A percentile compares a stretch with the other conserved stretches of the same genome.
Evolutionary conservation across 2,888 invertebrate species (phyloP).

Genomic region (Brenthis ino): DNA sequence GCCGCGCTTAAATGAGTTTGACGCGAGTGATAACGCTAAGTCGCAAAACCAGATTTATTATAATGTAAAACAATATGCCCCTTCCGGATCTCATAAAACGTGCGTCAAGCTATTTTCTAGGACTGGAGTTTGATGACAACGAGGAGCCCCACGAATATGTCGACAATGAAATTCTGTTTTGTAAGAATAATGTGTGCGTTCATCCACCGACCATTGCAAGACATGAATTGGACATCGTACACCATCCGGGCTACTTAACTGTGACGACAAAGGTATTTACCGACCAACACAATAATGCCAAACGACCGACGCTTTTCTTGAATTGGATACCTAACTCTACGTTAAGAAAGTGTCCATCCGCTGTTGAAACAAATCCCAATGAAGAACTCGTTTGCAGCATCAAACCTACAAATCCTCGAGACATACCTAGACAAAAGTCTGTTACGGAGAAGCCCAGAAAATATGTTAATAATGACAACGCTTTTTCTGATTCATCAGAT

Average conservation of each 20-base stretch:
- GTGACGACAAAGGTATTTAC: constrained; percentile 92
- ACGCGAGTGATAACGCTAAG: constrained; percentile 58
- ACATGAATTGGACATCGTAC: constrained; percentile 91
- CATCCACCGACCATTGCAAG: constrained; percentile 94
- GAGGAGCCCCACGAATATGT: constrained; percentile 85
- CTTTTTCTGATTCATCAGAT: constrained; percentile 80
- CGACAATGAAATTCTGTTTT: constrained; percentile 92
- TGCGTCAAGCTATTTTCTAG: constrained; percentile 90
- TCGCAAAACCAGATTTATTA: constrained; percentile 45
- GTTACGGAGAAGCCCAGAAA: constrained; percentile 53
- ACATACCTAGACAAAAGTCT: constrained; percentile 51
- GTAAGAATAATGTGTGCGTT: constrained; percentile 98
- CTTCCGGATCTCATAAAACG: constrained; percentile 88
- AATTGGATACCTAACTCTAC: constrained; percentile 98
- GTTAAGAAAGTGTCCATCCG: constrained; percentile 91
- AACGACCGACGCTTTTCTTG: constrained; percentile 91
- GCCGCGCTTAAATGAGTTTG: constrained; percentile 65
- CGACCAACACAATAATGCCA: constrained; percentile 88
- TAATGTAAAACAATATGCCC: constrained; percentile 85
- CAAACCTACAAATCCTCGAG: constrained; percentile 57
- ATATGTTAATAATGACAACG: constrained; percentile 69
- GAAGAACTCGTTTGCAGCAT: constrained; percentile 66
- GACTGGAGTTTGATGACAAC: constrained; percentile 84
- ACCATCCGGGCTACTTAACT: constrained; percentile 95
- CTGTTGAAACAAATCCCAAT: constrained; percentile 83